Percentiles rank a stretch among this genome's conserved stretches.
phyloP scores from a whole-genome alignment of 2,113 vertebrate genomes.

The Pagrus major region DNA sequence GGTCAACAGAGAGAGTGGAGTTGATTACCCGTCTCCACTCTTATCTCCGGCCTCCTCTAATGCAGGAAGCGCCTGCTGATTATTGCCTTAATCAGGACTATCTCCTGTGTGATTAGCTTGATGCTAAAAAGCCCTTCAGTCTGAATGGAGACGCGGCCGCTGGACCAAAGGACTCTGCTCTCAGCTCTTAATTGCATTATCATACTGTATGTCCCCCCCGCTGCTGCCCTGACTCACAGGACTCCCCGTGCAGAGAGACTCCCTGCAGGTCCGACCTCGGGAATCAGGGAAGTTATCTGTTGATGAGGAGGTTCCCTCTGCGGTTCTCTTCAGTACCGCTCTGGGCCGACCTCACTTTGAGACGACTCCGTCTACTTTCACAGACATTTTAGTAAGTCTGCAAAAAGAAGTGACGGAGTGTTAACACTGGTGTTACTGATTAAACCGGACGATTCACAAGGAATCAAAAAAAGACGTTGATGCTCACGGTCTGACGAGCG shows the following conservation, averaged over 20 bases:
- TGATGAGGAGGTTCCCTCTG: neutral
- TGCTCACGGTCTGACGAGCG: too few species aligned
- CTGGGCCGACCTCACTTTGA: neutral
- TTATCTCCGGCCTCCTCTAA: conserved; percentile 46
- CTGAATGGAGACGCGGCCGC: neutral
- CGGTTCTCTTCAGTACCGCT: neutral
- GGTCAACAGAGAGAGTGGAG: conserved; percentile 29
- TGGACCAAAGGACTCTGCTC: neutral
- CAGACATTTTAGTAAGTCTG: too few species aligned
- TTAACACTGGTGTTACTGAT: too few species aligned
- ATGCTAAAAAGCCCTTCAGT: conserved; percentile 48
- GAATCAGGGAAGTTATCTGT: neutral
- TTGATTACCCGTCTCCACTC: conserved; percentile 51
- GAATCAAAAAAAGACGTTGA: too few species aligned
- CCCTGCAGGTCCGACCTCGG: neutral
- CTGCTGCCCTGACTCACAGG: neutral
- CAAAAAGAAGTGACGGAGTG: too few species aligned
- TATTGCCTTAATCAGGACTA: conserved; percentile 56
- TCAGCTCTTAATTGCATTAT: conserved; percentile 60
- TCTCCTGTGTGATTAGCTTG: conserved; percentile 60
- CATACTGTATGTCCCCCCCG: conserved; percentile 1
- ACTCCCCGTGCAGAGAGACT: neutral
- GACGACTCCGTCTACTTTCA: too few species aligned
- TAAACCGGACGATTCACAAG: too few species aligned
- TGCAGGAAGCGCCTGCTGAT: conserved; percentile 64